A percentile compares a stretch with the other conserved stretches of the same genome.
Conservation (phyloP, 1,140 invertebrate species). For the Caenorhabditis elegans region DNA sequence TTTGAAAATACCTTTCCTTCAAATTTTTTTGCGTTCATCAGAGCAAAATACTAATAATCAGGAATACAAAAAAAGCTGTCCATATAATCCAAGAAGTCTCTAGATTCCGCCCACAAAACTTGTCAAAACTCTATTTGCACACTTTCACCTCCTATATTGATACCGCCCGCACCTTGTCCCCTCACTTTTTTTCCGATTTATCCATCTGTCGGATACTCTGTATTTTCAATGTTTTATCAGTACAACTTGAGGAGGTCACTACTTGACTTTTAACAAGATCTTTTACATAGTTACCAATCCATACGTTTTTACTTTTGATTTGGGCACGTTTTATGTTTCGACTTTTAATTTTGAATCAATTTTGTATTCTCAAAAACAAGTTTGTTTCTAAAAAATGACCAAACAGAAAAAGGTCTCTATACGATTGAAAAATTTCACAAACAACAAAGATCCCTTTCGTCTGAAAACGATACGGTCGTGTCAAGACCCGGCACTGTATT, state of each 20-base stretch:
- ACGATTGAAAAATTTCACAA: too few relatives aligned
- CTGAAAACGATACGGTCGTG: too few relatives aligned
- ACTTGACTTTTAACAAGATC: conserved; percentile 24
- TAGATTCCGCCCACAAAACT: neutral
- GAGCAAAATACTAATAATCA: too few relatives aligned
- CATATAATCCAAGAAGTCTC: neutral
- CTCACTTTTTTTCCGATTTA: neutral
- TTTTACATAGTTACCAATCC: neutral
- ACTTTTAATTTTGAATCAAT: too few relatives aligned
- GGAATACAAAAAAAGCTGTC: too few relatives aligned
- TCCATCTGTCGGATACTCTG: neutral
- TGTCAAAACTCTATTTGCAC: conserved; percentile 19
- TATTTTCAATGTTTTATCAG: conserved; percentile 16
- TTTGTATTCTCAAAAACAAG: too few relatives aligned
- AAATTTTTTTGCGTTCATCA: too few relatives aligned
- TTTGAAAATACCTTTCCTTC: too few relatives aligned
- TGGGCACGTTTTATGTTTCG: neutral
- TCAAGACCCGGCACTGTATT: too few relatives aligned
- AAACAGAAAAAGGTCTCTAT: too few relatives aligned
- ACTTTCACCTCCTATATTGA: neutral
- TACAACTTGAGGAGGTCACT: conserved; percentile 1
- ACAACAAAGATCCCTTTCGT: too few relatives aligned
- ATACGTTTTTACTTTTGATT: neutral
- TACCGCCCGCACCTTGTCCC: neutral
- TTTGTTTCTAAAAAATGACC: too few relatives aligned